These are phyloP conservation scores for Pipa parva DNA, from an alignment of 2,113 vertebrate genomes.

Conservation along the genomic window DNA sequence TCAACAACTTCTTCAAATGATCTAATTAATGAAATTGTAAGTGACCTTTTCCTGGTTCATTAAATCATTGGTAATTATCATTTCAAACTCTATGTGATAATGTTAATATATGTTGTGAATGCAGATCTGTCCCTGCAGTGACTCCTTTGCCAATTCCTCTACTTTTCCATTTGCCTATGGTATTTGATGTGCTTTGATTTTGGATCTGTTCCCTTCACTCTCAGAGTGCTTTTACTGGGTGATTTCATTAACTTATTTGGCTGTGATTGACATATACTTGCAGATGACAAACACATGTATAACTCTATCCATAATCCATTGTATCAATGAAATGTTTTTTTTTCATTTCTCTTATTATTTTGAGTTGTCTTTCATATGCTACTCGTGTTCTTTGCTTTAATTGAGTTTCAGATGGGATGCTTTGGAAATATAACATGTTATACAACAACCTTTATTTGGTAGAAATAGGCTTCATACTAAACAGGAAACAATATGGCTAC, in stretches of 20 bases:
- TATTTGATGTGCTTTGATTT: neutral
- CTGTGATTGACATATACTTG: neutral
- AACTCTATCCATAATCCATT: neutral
- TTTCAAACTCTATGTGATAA: neutral
- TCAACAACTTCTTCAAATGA: neutral
- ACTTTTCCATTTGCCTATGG: neutral
- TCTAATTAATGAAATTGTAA: neutral
- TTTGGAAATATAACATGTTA: too few relatives aligned
- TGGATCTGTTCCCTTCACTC: conserved; percentile 3
- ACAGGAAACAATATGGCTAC: too few relatives aligned
- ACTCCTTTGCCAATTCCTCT: neutral
- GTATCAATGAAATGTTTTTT: too few relatives aligned
- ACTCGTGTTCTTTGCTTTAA: too few relatives aligned
- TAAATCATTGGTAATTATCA: neutral
- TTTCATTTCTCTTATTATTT: too few relatives aligned
- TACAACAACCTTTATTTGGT: too few relatives aligned
- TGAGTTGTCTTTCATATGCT: too few relatives aligned
- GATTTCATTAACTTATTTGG: conserved; percentile 21
- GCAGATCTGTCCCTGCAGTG: neutral
- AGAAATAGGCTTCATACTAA: too few relatives aligned
- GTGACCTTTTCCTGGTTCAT: neutral
- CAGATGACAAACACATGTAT: conserved; percentile 16
- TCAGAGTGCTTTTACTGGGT: neutral
- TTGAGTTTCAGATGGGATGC: too few relatives aligned
- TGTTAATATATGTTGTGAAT: neutral